Percentiles rank a stretch among this genome's conserved stretches.
phyloP scores from a whole-genome alignment of 2,113 vertebrate genomes.

The Bubo blakistoni region DNA sequence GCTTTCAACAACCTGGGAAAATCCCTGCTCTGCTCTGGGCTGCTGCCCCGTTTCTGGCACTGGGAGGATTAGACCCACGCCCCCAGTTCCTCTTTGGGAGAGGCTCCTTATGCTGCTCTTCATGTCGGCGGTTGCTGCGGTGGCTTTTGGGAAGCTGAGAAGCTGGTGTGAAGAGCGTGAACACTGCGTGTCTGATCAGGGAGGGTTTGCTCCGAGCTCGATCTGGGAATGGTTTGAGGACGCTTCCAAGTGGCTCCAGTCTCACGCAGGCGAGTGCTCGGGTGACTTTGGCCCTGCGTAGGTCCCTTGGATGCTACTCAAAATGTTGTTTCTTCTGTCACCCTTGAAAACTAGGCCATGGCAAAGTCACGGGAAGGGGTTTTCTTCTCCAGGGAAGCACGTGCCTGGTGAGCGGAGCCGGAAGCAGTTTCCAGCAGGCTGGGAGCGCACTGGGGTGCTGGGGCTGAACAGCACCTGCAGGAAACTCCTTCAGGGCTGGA shows the following conservation, averaged over 20 bases:
- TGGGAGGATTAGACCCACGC: neutral
- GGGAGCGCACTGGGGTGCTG: fast-evolving
- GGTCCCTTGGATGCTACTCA: neutral
- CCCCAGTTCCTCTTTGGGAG: neutral
- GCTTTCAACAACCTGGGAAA: too few species aligned
- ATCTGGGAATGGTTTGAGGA: neutral
- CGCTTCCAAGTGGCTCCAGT: neutral
- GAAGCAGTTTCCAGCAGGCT: neutral
- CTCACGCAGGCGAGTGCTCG: fast-evolving
- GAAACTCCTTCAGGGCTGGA: neutral
- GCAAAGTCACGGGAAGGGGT: neutral
- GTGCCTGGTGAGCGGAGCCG: fast-evolving
- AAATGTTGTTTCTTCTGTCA: neutral
- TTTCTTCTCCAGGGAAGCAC: neutral
- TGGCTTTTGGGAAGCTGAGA: neutral
- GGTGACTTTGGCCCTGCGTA: neutral
- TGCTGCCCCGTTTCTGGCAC: neutral
- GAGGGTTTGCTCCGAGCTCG: neutral
- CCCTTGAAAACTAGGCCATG: neutral
- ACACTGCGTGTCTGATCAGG: fast-evolving
- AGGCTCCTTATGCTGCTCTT: neutral
- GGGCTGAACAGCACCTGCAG: neutral
- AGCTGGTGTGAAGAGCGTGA: neutral
- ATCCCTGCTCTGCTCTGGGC: neutral
- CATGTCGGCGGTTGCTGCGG: fast-evolving